phyloP scores from a whole-genome alignment of 2,113 vertebrate species.

The Atherinomorus stipes region DNA sequence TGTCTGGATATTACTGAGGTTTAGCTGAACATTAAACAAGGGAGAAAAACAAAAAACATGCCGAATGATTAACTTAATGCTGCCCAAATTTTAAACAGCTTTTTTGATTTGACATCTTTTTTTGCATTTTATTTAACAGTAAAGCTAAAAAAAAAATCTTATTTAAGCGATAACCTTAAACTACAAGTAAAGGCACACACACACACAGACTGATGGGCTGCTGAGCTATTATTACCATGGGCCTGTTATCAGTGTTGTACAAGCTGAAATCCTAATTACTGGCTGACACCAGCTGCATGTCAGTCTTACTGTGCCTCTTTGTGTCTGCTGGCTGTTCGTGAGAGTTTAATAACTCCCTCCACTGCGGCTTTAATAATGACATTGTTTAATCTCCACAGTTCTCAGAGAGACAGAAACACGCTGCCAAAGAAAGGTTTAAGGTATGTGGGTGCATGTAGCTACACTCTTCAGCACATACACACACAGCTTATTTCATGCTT shows the following conservation, averaged over 20 bases:
- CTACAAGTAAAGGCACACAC: conserved; percentile 13
- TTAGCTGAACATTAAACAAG: neutral
- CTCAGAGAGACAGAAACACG: conserved; percentile 91
- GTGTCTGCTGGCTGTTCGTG: conserved; percentile 43
- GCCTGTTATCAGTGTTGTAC: conserved; percentile 59
- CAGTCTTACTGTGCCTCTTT: conserved; percentile 56
- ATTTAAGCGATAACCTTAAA: conserved; percentile 1
- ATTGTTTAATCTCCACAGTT: conserved; percentile 82
- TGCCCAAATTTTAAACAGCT: neutral
- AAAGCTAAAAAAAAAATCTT: conserved; percentile 9
- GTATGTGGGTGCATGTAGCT: conserved; percentile 75
- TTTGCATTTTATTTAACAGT: neutral
- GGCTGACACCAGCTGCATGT: conserved; percentile 59
- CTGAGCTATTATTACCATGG: conserved; percentile 52
- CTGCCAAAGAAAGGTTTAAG: conserved; percentile 96
- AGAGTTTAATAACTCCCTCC: conserved; percentile 64
- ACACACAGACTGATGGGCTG: neutral
- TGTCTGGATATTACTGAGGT: neutral
- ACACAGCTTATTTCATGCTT: neutral
- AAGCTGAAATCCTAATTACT: conserved; percentile 65
- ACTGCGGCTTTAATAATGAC: conserved; percentile 62
- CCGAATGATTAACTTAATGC: conserved; percentile 6
- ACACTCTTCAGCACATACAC: conserved; percentile 11
- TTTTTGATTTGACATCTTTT: neutral
- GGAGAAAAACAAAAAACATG: neutral